Base-by-base conservation (phyloP, 2,113 vertebrate species). In the Pagrus major region DNA sequence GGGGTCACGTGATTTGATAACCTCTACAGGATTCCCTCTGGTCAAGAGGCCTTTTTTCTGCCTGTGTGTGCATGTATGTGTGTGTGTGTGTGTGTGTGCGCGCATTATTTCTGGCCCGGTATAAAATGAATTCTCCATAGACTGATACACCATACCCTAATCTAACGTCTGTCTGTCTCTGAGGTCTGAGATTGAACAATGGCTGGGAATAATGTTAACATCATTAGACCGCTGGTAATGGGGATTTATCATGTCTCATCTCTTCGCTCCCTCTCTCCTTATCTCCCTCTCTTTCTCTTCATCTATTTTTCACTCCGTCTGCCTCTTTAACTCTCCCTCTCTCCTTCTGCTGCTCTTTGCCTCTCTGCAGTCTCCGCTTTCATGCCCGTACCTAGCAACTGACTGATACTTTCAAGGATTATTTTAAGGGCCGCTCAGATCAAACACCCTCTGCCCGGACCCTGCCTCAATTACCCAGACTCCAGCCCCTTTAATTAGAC, bases 221-320 rank as follows among this genome's bases (percentile, higher is more conserved):
- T 96, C 96, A 96, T 97, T 98, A 96, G 95, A 94, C 95, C 95
- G 95, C 95, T 96, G 93, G 92, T 97, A 97, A 97, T 97, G 94
- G 94, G 93, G 93, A 87, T 96, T 97, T 97, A 97, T 96, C 96
- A 94, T 93, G 94, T 96, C 95, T 95, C 93, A 94, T 93, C 95
- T 96, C 93, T 93, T 94, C 91, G 74, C 91, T 93, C 93, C 91
- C 90, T 74, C 80, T 58, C 64, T 73, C 70, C 51, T 73, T 81
- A 80, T 87, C 82, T 46, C 27, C 25, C 64, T 70, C 75, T 81
- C 71, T 68, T 67, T 80, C 55, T 73, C 51, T 61, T 88, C 74
- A 78, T 91, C 79, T 81, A 56, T 85, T 86, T 81, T 78, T 85
- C 60, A 73, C 84, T 78, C 47, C 21, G 11, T 86, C 66, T 71